A percentile compares a stretch with the other conserved stretches of the same genome.
These are phyloP conservation scores for Gobius niger DNA, from an alignment of 2,113 vertebrate species.

Conservation along the genomic window DNA sequence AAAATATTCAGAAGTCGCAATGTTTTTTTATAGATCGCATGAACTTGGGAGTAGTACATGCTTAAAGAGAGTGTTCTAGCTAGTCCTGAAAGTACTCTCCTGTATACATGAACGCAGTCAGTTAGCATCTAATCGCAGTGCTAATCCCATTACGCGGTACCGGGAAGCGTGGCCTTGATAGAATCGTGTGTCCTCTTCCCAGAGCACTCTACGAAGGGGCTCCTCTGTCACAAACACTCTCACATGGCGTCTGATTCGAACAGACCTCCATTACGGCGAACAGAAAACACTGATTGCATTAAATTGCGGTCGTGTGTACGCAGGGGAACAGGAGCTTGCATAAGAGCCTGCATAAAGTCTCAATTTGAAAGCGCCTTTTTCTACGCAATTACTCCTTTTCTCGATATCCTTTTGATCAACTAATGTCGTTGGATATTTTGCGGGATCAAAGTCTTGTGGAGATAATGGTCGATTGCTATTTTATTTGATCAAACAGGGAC, in stretches of 20 bases:
- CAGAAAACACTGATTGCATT: background rate
- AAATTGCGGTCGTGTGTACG: background rate
- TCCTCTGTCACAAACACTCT: conserved; percentile 11
- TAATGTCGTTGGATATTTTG: conserved; percentile 4
- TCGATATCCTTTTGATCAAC: background rate
- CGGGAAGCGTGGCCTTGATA: conserved; percentile 12
- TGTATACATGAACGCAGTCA: conserved; percentile 4
- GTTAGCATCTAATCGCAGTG: conserved; percentile 15
- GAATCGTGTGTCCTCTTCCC: conserved; percentile 5
- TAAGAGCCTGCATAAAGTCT: background rate
- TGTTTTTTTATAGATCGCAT: conserved; percentile 1
- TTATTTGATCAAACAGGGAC: conserved; percentile 12
- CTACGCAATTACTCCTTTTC: background rate
- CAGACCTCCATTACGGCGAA: background rate
- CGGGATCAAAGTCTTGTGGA: conserved; percentile 20
- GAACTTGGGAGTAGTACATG: background rate
- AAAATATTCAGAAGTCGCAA: conserved; percentile 12
- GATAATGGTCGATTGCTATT: conserved; percentile 12
- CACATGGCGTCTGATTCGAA: background rate
- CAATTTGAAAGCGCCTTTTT: background rate
- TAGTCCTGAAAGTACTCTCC: background rate
- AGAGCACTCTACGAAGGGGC: conserved; percentile 10
- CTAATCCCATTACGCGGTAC: conserved; percentile 13
- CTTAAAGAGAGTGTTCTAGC: background rate
- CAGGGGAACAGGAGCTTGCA: background rate